Base-by-base conservation (phyloP, 2,113 vertebrate species). In the Melanerpes aurifrons region DNA sequence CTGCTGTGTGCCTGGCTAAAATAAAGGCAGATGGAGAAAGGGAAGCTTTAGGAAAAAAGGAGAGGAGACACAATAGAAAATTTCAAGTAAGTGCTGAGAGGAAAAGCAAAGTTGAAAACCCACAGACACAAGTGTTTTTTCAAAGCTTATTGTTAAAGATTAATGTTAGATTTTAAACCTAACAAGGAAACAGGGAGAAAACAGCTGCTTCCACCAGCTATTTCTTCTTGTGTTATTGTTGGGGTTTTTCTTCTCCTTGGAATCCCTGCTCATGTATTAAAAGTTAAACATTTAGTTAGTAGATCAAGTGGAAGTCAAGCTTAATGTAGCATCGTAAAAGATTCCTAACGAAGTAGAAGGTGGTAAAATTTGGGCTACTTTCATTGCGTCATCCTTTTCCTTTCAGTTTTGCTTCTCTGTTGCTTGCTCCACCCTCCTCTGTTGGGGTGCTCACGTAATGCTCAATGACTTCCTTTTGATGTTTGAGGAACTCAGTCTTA, bases 321-420 rank as follows among this genome's bases (percentile, higher is more conserved):
- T 77, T 59, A 31, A 20, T 70, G 22, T 54, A 58, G 13, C 59
- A 20, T 72, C 25, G 9, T 28, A 37, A 89, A 86, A 37, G 19
- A 37, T 24, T 90, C 28, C 26, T 76, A 43, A 48, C 37, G 12
- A 56, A 59, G 59, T 16, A 58, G 53, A 64, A 57, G 26, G 43
- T 45, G 31, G 18, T 69, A 21, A 73, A 22, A 25, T 63, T 69
- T 13, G 18, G 54, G 43, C 37, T 64, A 22, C 45, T 75, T 77
- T 70, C 2, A 1, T 86, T 50, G 7, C 28, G 15, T 80, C 12
- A 22, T 58, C 21, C 37, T 69, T 84, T 92, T 75, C 29, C 78
- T 90, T 95, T 95, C 76, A 59, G 86, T 95, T 97, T 90, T 93
- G n/a, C 61, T 78, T 84, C 54, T 22, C 21, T 35, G 25, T 87